phyloP scores from a whole-genome alignment of 2,888 invertebrate genomes.

The Trisateles emortualis region DNA sequence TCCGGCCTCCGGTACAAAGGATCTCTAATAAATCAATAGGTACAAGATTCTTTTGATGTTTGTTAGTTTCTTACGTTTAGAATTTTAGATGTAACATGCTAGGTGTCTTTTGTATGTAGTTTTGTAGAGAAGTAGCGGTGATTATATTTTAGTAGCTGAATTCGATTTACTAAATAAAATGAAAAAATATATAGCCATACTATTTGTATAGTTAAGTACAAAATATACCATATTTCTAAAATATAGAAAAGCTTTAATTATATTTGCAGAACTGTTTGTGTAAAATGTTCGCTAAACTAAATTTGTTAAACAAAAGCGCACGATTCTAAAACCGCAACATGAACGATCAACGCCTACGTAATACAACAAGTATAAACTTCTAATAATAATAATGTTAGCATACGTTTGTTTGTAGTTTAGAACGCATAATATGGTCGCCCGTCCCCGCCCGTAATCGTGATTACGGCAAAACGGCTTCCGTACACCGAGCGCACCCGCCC shows the following conservation, averaged over 20 bases:
- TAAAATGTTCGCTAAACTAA: not conserved
- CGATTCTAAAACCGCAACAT: conserved; percentile 8
- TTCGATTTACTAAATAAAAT: no score
- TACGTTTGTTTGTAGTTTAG: conserved; percentile 33
- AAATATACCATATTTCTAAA: no score
- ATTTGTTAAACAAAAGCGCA: not conserved
- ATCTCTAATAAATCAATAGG: conserved; percentile 36
- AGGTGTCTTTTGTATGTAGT: not conserved
- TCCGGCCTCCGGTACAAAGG: conserved; percentile 42
- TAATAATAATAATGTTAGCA: conserved; percentile 37
- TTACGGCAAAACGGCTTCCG: conserved; percentile 64
- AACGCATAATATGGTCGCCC: conserved; percentile 31
- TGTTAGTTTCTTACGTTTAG: conserved; percentile 13
- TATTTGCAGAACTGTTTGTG: no score
- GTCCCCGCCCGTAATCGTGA: conserved; percentile 49
- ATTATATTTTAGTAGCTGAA: no score
- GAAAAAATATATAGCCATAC: no score
- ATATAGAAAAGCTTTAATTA: no score
- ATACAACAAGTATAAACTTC: conserved; percentile 21
- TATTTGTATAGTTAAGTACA: no score
- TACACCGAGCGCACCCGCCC: conserved; percentile 67
- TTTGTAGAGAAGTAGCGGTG: not conserved
- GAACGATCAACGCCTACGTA: conserved; percentile 14
- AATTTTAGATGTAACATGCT: not conserved
- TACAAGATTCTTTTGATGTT: conserved; percentile 26